Evolutionary conservation across 2,888 invertebrate genomes (phyloP), one percentile per base, ranked within the genome.

Genomic region (Lasius platythorax): DNA sequence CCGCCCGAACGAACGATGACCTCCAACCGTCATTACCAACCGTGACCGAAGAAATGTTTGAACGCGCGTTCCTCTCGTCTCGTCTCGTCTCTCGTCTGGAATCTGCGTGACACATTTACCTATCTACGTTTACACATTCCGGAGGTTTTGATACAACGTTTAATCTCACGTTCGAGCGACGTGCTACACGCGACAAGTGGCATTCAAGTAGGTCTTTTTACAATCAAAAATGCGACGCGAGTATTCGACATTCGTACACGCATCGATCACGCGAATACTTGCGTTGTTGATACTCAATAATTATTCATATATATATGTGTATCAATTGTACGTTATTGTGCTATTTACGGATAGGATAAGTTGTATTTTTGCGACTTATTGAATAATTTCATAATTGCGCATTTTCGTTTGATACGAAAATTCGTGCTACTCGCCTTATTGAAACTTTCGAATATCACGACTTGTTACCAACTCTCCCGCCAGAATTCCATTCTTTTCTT

Each of bases 1-100:
- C 89, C 90, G 87, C 89, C 91, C 89, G 87, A 85, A 87, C 90
- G 92, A 91, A 90, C 93, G 90, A 92, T 93, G 92, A 92, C 92
- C 93, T 91, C 90, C 15, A 3, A 28, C 30, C 85, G 89, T 84
- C 68, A 56, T 70, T 92, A 70, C 91, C 92, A 91, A 91, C 86
- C 67, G 64, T 66, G 3, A 18, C 58, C 6, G 15, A 68, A 11
- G 50, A 28, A 66, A 68, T 56, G 66, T 37, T 72, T 30, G 64
- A 79, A 86, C 82, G 85, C 40, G 70, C 66, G 56, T 84, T 79
- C 75, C 70, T 40, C n/a, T n/a, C 76, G 82, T 75, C 74, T 85
- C 56, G 40, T 72, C 68, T 64, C 30, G 46, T 70, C 40, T 18
- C 30, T 23, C 23, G 23, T 23, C 0, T 23, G 50, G n/a, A n/a